Percentiles rank a stretch among this genome's conserved stretches.
These are phyloP conservation scores for Sipha flava DNA, from an alignment of 1,140 invertebrate genomes.

Conservation along the genomic window DNA sequence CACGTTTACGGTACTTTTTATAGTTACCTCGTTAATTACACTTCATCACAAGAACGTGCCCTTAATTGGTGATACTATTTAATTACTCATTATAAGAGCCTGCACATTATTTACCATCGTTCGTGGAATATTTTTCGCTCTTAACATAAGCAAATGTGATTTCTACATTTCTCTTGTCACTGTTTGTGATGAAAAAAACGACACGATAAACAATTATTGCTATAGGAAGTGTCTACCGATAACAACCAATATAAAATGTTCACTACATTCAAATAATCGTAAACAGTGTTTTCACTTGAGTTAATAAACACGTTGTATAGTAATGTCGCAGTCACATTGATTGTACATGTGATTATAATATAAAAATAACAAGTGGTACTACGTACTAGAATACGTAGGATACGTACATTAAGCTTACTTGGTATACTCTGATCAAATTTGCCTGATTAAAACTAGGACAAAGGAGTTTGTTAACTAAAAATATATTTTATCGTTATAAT, in stretches of 20 bases:
- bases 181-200: background rate
- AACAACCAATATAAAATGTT: background rate
- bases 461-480: too few relatives aligned
- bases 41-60: background rate
- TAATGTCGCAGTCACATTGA: background rate
- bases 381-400: background rate
- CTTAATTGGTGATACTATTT: slow-evolving; percentile 14
- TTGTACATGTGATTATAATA: too few relatives aligned
- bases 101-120: background rate
- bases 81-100: background rate
- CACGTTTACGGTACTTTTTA: background rate
- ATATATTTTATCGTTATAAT: too few relatives aligned
- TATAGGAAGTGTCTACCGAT: too few relatives aligned
- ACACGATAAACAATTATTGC: background rate
- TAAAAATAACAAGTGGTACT: background rate
- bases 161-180: slow-evolving; percentile 14
- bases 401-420: too few relatives aligned
- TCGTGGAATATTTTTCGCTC: background rate
- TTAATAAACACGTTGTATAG: background rate
- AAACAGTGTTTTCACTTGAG: background rate
- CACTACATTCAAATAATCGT: background rate
- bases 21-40: slow-evolving; percentile 1
- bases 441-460: too few relatives aligned
- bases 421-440: too few relatives aligned
- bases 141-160: background rate